These are phyloP conservation scores for Manis crassicaudata DNA, from an alignment of 2,797 vertebrate genomes.

Conservation along the genomic window DNA sequence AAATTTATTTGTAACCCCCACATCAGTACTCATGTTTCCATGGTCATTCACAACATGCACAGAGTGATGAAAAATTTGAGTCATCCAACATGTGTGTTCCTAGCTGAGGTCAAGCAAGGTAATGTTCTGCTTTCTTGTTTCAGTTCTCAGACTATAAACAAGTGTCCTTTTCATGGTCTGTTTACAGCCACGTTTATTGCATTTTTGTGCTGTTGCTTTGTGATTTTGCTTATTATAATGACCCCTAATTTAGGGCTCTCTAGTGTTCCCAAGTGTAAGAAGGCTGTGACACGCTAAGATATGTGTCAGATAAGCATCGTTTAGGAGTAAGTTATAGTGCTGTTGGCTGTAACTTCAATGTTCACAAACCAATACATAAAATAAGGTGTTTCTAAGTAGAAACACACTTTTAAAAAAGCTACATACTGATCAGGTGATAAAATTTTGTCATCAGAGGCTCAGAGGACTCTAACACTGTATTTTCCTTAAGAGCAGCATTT, in stretches of 20 bases:
- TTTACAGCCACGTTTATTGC: background rate
- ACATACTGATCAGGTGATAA: background rate
- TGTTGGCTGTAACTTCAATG: background rate
- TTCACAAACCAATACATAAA: background rate
- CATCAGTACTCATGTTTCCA: background rate
- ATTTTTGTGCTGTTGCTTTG: background rate
- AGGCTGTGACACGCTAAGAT: background rate
- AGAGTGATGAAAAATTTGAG: background rate
- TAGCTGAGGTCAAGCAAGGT: conserved; percentile 16
- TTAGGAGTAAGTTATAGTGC: background rate
- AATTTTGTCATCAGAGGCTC: background rate
- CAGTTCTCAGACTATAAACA: background rate
- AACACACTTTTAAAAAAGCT: background rate
- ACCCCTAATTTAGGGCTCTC: background rate
- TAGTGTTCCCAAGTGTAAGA: background rate
- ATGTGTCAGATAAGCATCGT: background rate
- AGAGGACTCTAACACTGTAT: background rate
- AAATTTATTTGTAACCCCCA: background rate
- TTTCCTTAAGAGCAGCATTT: background rate
- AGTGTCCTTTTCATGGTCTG: background rate
- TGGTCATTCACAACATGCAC: background rate
- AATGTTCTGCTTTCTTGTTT: background rate
- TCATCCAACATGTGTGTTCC: background rate
- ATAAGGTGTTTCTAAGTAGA: conserved; percentile 46
- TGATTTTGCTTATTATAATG: background rate